Evolutionary conservation across 2,113 vertebrate genomes (phyloP).

Genomic region (Eretmochelys imbricata): DNA sequence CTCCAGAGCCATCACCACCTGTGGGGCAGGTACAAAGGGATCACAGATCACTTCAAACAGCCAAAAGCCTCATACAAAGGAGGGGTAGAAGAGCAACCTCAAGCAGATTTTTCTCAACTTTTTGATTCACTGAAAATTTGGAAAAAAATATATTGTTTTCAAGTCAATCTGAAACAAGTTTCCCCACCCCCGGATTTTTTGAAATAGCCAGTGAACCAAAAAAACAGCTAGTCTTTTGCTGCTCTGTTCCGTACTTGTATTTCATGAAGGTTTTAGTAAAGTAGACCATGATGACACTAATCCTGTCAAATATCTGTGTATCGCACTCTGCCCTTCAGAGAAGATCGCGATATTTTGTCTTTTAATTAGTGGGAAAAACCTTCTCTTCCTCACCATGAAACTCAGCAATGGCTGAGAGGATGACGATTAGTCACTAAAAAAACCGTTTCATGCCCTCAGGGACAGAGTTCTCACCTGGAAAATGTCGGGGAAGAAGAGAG

Average conservation of each 20-base stretch:
- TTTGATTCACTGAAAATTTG: no score
- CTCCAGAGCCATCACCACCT: not conserved
- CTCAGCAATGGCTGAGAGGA: no score
- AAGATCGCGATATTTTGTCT: no score
- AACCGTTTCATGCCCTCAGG: not conserved
- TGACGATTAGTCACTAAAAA: no score
- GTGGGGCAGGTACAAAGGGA: not conserved
- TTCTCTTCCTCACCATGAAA: no score
- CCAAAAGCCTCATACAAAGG: not conserved
- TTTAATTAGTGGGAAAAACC: no score
- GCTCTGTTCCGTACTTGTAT: not conserved
- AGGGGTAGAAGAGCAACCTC: not conserved
- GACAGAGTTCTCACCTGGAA: not conserved
- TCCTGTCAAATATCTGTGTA: no score
- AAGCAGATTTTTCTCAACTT: not conserved
- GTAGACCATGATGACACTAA: no score
- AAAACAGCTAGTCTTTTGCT: not conserved
- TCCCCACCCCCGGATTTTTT: not conserved
- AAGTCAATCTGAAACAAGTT: no score
- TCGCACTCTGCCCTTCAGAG: no score
- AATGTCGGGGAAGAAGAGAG: not conserved
- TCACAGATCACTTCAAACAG: not conserved
- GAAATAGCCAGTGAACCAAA: not conserved
- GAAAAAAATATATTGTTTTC: no score
- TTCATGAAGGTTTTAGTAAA: not conserved